phyloP scores from a whole-genome alignment of 23 tunicate genomes.

The Styela plicata region DNA sequence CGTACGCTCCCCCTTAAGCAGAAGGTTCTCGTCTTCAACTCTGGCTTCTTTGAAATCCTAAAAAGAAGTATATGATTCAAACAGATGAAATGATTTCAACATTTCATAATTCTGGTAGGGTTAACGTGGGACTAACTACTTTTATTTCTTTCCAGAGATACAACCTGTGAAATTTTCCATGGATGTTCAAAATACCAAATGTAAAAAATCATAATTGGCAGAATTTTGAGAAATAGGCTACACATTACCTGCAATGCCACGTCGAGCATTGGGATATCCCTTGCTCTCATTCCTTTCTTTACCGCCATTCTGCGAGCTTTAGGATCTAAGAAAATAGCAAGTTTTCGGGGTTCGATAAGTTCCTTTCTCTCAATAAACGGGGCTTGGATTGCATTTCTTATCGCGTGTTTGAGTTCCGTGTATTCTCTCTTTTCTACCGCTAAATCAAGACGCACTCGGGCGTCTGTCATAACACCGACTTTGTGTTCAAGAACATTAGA shows the following conservation, averaged over 20 bases:
- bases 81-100: too few species aligned
- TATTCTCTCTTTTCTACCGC: constrained; percentile 42
- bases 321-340: constrained; percentile 63
- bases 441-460: constrained; percentile 19
- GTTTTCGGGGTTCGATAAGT: constrained; percentile 40
- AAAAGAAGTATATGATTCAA: too few species aligned
- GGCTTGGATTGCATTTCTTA: constrained; percentile 34
- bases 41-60: constrained; percentile 47
- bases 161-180: too few species aligned
- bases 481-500: constrained; percentile 26
- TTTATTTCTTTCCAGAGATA: too few species aligned
- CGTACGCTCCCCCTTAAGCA: constrained; percentile 54
- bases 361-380: constrained; percentile 40
- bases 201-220: too few species aligned
- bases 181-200: too few species aligned
- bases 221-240: too few species aligned
- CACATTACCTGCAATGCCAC: constrained; percentile 28
- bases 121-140: too few species aligned
- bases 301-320: constrained; percentile 35
- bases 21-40: constrained; percentile 37
- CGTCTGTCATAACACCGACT: constrained; percentile 36
- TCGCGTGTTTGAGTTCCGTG: constrained; percentile 26
- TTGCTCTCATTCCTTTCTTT: constrained; percentile 29
- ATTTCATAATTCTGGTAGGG: too few species aligned
- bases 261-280: constrained; percentile 36